Evolutionary conservation across 2,113 vertebrate genomes (phyloP).

Genomic region (Balaeniceps rex): DNA sequence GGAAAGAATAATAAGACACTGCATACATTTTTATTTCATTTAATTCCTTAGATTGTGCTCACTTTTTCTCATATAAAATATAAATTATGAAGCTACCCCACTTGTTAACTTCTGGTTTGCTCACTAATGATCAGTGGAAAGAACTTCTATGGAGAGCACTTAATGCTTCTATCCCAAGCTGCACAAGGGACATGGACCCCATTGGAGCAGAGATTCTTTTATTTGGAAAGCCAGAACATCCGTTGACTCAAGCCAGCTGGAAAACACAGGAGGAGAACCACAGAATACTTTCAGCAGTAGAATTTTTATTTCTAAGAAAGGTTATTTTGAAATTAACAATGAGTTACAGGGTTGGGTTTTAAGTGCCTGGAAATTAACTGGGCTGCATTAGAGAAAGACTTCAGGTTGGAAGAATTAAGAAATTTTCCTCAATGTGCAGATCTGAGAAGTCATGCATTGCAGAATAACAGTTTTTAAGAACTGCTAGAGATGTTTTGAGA

Average conservation of each 20-base stretch:
- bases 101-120: background rate
- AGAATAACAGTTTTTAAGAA: background rate
- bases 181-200: background rate
- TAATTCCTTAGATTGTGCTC: background rate
- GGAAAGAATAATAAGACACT: background rate
- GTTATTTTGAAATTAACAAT: background rate
- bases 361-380: background rate
- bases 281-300: background rate
- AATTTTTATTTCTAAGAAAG: background rate
- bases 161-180: background rate
- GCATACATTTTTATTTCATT: background rate
- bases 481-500: background rate
- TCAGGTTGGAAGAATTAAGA: background rate
- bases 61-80: background rate
- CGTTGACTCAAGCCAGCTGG: background rate
- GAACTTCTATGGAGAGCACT: background rate
- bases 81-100: background rate
- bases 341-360: background rate
- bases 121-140: background rate
- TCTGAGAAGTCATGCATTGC: background rate
- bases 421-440: background rate
- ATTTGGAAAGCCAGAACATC: background rate
- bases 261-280: background rate
- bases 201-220: background rate
- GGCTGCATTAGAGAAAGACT: background rate